phyloP scores from a whole-genome alignment of 2,113 vertebrate species.

The Hydropotes inermis region DNA sequence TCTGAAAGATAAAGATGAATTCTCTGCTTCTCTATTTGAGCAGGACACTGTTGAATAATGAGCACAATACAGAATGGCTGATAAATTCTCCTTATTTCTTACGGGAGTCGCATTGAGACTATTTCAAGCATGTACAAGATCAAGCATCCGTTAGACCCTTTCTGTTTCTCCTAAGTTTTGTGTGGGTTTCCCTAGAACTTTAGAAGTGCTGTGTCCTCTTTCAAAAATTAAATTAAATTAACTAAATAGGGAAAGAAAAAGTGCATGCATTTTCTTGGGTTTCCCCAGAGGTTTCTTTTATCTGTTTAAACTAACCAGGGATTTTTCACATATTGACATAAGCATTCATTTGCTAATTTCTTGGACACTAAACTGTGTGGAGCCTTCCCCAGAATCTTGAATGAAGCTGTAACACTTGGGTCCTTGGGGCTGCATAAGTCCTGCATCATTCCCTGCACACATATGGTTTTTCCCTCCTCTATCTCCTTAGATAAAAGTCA shows the following conservation, averaged over 20 bases:
- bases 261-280: slow-evolving; percentile 73
- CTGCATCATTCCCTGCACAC: slow-evolving; percentile 71
- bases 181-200: slow-evolving; percentile 57
- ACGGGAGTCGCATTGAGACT: not conserved
- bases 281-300: slow-evolving; percentile 77
- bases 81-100: slow-evolving; percentile 55
- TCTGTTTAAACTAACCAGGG: slow-evolving; percentile 82
- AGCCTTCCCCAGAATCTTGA: slow-evolving; percentile 71
- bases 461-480: slow-evolving; percentile 78
- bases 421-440: slow-evolving; percentile 69
- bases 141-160: not conserved
- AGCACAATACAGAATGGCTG: slow-evolving; percentile 19
- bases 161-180: slow-evolving; percentile 21
- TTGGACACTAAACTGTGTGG: slow-evolving; percentile 79
- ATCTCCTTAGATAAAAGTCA: slow-evolving; percentile 84
- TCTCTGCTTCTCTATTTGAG: slow-evolving; percentile 65
- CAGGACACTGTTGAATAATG: slow-evolving; percentile 55
- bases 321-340: slow-evolving; percentile 87
- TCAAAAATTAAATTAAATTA: slow-evolving; percentile 70
- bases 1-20: slow-evolving; percentile 4
- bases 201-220: slow-evolving; percentile 49
- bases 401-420: slow-evolving; percentile 76
- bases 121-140: slow-evolving; percentile 26
- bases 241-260: slow-evolving; percentile 59
- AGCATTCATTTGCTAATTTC: slow-evolving; percentile 90